Evolutionary conservation across 2,888 invertebrate genomes (phyloP).

Genomic region (Incurvaria masculella): DNA sequence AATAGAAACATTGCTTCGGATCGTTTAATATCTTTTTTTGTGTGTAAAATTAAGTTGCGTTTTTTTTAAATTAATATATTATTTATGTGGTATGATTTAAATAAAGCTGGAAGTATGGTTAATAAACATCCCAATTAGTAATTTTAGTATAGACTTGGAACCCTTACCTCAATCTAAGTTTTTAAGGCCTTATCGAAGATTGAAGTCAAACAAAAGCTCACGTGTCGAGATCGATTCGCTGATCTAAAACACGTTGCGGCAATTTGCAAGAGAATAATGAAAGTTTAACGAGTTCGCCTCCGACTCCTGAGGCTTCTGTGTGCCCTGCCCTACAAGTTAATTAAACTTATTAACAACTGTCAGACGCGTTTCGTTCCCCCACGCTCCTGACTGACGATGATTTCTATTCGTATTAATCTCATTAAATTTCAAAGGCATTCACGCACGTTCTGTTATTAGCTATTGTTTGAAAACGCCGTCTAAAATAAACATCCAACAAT

Average conservation of each 20-base stretch:
- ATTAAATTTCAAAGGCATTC: neutral
- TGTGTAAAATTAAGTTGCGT: too few relatives aligned
- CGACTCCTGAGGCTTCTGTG: slow-evolving; percentile 27
- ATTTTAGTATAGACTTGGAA: too few relatives aligned
- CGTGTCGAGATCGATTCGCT: slow-evolving; percentile 48
- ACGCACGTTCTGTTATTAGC: neutral
- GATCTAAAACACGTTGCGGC: slow-evolving; percentile 51
- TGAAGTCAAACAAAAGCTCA: slow-evolving; percentile 52
- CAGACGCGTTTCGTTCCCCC: slow-evolving; percentile 12
- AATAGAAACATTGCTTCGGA: too few relatives aligned
- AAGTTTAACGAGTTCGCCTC: slow-evolving; percentile 44
- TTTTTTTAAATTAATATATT: too few relatives aligned
- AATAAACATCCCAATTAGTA: too few relatives aligned
- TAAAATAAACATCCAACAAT: neutral
- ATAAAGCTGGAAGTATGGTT: too few relatives aligned
- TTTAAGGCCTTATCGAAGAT: neutral
- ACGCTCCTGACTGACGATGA: neutral
- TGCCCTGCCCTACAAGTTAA: slow-evolving; percentile 31
- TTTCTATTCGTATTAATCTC: neutral
- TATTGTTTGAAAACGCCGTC: neutral
- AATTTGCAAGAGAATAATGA: slow-evolving; percentile 52
- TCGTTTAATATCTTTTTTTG: too few relatives aligned
- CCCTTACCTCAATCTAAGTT: too few relatives aligned
- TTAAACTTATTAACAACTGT: slow-evolving; percentile 44
- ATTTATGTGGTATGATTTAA: too few relatives aligned